Base-by-base conservation (phyloP, 2,113 vertebrate genomes). In the Ardeotis arabs region DNA sequence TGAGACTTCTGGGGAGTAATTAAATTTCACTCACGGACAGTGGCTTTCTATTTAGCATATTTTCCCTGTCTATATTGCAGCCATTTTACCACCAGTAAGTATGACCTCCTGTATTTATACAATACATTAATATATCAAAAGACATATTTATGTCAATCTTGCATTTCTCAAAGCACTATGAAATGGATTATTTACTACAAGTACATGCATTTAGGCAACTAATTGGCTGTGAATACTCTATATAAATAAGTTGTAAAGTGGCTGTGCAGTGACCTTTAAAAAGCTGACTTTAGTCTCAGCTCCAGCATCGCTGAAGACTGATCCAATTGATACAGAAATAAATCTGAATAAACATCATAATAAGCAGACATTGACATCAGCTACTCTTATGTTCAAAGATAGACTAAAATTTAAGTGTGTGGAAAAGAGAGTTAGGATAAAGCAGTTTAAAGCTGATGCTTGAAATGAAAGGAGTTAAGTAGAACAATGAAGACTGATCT, bases 121-220 rank as follows among this genome's bases (percentile, higher is more conserved):
- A 80, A 53, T 14, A 67, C 18, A 64, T 90, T 60, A 60, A 64
- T 79, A 53, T 69, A n/a, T 67, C 79, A 76, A 85, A 72, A 69
- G 70, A 53, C 27, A 62, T 50, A 88, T 72, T 90, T 7, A 27
- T 68, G 66, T 37, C 70, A 86, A 62, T 88, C 67, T 88, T 45
- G 14, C n/a, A 58, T 69, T 92, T 90, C 75, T 94, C 59, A 87
- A 88, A 80, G 58, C n/a, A 66, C 6, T 56, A 62, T 77, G 67
- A 88, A 92, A 92, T 58, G 10, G 72, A 73, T 90, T 95, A 74
- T 92, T 93, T 95, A 84, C 41, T 84, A 74, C 77, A 89, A 78
- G 58, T 76, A 75, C 13, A 64, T 37, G 23, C 31, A 84, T 14
- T 74, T 93, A 90, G 39, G 52, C 45, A 89, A 84, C 76, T 84